Percentiles rank a stretch among this genome's conserved stretches.
Evolutionary conservation across 2,797 vertebrate species (phyloP).

Genomic region (Nyctalus aviator): DNA sequence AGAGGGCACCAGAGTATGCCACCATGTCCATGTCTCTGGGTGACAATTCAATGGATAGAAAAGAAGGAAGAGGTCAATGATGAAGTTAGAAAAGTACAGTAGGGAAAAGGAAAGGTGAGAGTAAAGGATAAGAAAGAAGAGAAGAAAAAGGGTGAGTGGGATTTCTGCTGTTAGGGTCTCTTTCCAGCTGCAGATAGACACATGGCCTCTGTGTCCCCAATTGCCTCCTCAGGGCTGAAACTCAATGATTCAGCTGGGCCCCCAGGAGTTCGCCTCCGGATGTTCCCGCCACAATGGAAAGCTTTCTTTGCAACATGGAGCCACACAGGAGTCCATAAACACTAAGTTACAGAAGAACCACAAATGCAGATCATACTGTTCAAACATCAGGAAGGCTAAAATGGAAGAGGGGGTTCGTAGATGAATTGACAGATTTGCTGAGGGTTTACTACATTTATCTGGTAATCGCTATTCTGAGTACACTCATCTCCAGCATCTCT

Average conservation of each 20-base stretch:
- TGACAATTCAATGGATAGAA: neutral
- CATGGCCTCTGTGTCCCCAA: neutral
- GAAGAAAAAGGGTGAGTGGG: neutral
- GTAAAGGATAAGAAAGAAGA: neutral
- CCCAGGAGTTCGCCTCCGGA: fast-evolving
- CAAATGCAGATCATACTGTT: neutral
- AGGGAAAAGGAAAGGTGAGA: conserved; percentile 39
- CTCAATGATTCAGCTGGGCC: neutral
- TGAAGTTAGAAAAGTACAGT: neutral
- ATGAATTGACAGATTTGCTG: neutral
- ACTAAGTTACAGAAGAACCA: neutral
- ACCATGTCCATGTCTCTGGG: neutral
- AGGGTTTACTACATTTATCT: neutral
- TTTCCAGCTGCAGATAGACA: conserved; percentile 10
- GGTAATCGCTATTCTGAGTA: neutral
- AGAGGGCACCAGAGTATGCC: conserved; percentile 38
- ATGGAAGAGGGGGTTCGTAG: neutral
- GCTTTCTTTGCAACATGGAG: neutral
- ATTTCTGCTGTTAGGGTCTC: neutral
- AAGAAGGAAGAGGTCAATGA: conserved; percentile 8
- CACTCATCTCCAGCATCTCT: neutral
- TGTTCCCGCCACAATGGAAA: neutral
- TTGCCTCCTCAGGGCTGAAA: neutral
- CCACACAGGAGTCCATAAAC: neutral
- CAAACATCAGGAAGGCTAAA: neutral